Evolutionary conservation across 2,888 invertebrate species (phyloP), one percentile per base, ranked within the genome.

Genomic region (Ormyrus nitidulus): DNA sequence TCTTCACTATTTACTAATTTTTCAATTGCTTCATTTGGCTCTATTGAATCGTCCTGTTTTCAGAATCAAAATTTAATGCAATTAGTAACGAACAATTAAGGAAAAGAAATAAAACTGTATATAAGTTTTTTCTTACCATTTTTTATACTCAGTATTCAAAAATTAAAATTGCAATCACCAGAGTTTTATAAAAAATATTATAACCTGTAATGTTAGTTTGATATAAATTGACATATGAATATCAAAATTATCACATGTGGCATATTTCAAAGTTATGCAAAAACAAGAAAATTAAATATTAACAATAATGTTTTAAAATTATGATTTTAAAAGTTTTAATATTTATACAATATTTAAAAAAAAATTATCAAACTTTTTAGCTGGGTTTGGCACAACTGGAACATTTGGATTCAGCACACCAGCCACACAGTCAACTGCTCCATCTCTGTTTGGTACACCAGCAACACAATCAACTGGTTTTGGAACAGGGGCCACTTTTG

Each of bases 391-490:
- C 48, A 87, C 91, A 58, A 11, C 80, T 6, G 86, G 88, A 6
- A 86, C 88, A 5, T 91, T 91, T 56, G 91, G 91, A 51, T 92
- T 92, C 81, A 90, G 88, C 19, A 87, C 90, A 44, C 87, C 91
- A 8, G 86, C 93, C 11, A 91, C 93, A 6, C 34, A 34, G 4
- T 34, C 34, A 34, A 91, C 93, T 0, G 91, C 92, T 19, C 88
- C 93, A 0, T 85, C 87, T n/a, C 84, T 89, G 0, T 93, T 93
- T 82, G 92, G 83, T 90, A 91, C 88, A 5, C 79, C 84, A 59
- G 71, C 84, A 91, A 61, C 82, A 88, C 87, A n/a, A 90, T 84
- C 81, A 44, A 48, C 79, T 62, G 79, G 70, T 11, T 79, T 79
- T 54, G 77, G 77, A 53, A 81, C 74, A 58, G 77, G 84, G 53